Evolutionary conservation across 2,888 invertebrate species (phyloP), one percentile per base, ranked within the genome.

Genomic region (Melanophora roralis): DNA sequence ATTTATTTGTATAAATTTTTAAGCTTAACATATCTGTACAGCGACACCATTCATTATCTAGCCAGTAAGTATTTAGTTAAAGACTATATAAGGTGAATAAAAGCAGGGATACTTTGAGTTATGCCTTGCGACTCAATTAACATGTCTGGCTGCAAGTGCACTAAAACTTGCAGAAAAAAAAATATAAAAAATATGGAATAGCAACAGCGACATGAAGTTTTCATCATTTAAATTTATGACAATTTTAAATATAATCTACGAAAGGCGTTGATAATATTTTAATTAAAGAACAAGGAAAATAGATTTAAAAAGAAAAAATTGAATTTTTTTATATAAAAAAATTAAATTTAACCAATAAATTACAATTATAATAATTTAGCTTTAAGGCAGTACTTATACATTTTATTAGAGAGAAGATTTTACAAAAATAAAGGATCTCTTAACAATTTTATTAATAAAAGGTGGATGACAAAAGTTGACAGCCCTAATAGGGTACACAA

Each of bases 181-280:
- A 59, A 19, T n/a, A 27, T 7, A 19, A 40, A 59, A 16, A 49
- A 38, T 38, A 27, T 1, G 38, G 36, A 27, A 16, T 43, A 27
- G n/a, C 57, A 60, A n/a, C 43, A 53, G 9, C 34, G 68, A 51
- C 32, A 43, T 21, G 16, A 74, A 59, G 47, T 71, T 79, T 75
- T 71, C 79, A 75, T 79, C 79, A 75, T 64, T 65, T 47, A 59
- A 65, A 79, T 79, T 79, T 79, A 79, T 79, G 79, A 53, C 74
- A 75, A 75, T 79, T 71, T 79, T 79, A 79, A 79, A 79, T 75
- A 74, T 71, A 79, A 67, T 14, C 71, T 60, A 75, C 79, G 75
- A 55, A 74, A 79, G 71, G 69, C 79, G 73, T 75, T 71, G 74
- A 71, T 75, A 79, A 79, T 79, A 75, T 79, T 79, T 79, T 79